phyloP scores from a whole-genome alignment of 1,140 invertebrate genomes.

The Aphaenogaster rudis region DNA sequence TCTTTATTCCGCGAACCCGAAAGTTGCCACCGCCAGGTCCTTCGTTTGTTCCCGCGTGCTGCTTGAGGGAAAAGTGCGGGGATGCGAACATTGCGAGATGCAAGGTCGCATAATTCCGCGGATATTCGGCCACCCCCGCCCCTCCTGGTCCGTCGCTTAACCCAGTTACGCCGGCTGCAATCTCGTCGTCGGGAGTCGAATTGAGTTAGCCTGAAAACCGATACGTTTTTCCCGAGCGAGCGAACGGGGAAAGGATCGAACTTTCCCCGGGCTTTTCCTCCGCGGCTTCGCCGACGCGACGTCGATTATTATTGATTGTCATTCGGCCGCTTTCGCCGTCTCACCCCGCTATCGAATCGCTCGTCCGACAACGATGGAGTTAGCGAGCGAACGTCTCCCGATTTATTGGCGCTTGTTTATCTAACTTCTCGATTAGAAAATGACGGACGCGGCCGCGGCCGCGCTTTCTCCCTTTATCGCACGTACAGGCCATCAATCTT shows the following conservation, averaged over 20 bases:
- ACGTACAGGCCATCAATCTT: slow-evolving; percentile 60
- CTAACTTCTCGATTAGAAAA: slow-evolving; percentile 44
- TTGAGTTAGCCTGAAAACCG: slow-evolving; percentile 18
- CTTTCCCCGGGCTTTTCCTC: slow-evolving; percentile 37
- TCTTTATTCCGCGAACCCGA: neutral
- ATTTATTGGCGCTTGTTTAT: neutral
- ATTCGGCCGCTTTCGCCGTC: slow-evolving; percentile 34
- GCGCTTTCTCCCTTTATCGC: slow-evolving; percentile 65
- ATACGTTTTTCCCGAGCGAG: slow-evolving; percentile 48
- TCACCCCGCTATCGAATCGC: neutral
- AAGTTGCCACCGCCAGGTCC: neutral
- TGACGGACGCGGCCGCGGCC: neutral
- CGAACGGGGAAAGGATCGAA: slow-evolving; percentile 26
- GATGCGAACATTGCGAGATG: neutral
- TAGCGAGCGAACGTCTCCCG: neutral
- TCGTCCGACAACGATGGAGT: neutral
- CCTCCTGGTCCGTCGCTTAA: slow-evolving; percentile 50
- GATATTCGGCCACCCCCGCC: neutral
- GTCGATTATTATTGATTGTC: slow-evolving; percentile 55
- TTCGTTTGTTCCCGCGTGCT: neutral
- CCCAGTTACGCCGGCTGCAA: slow-evolving; percentile 63
- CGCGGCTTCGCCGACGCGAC: slow-evolving; percentile 23
- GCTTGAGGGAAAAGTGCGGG: neutral
- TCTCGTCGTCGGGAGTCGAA: slow-evolving; percentile 64
- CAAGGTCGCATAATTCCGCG: slow-evolving; percentile 24